A percentile compares a stretch with the other conserved stretches of the same genome.
These are phyloP conservation scores for Zaprionus vittiger DNA, from an alignment of 1,140 invertebrate genomes.

Conservation along the genomic window DNA sequence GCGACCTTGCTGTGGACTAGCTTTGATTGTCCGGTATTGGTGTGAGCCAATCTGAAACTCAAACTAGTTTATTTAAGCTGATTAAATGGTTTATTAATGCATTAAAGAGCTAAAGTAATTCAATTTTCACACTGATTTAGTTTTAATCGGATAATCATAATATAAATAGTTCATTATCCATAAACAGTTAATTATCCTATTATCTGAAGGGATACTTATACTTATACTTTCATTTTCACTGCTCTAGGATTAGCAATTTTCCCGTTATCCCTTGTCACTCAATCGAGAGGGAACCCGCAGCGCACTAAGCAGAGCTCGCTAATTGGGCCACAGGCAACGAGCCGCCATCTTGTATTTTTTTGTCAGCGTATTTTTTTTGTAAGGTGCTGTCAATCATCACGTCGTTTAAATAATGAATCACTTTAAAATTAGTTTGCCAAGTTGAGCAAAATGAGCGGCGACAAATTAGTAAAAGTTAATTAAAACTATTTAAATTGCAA, in stretches of 20 bases:
- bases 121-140: neutral
- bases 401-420: conserved; percentile 82
- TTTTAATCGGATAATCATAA: neutral
- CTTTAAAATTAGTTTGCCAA: conserved; percentile 83
- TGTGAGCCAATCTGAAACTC: neutral
- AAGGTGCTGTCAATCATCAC: conserved; percentile 69
- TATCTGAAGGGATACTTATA: neutral
- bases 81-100: neutral
- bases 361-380: conserved; percentile 28
- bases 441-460: conserved; percentile 72
- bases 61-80: neutral
- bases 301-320: conserved; percentile 47
- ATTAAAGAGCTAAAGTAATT: neutral
- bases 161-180: too few species aligned
- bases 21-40: conserved; percentile 34
- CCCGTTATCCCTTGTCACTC: conserved; percentile 30
- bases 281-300: conserved; percentile 40
- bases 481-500: conserved; percentile 83
- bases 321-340: conserved; percentile 63
- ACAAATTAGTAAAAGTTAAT: conserved; percentile 82
- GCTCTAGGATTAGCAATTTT: neutral
- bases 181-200: too few species aligned
- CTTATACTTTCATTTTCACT: neutral
- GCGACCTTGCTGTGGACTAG: conserved; percentile 31
- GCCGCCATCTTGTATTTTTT: conserved; percentile 6